A percentile compares a stretch with the other conserved stretches of the same genome.
Evolutionary conservation across 2,797 vertebrate species (phyloP).

Genomic region (Mallotus villosus): DNA sequence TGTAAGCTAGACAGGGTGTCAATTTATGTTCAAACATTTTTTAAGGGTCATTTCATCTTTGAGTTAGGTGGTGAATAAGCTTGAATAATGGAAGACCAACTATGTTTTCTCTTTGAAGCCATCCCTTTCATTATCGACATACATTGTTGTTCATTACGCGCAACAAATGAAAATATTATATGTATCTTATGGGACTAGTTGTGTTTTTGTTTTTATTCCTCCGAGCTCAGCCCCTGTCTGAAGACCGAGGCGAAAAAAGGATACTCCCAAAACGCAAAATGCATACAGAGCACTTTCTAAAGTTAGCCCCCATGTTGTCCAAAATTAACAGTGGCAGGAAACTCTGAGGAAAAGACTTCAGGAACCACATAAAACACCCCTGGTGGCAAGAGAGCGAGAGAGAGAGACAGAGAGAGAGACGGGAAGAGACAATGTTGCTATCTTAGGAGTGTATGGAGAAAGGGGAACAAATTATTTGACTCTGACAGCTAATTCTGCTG

Average conservation of each 20-base stretch:
- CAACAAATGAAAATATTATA: slow-evolving; percentile 34
- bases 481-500: slow-evolving; percentile 67
- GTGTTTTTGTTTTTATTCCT: slow-evolving; percentile 9
- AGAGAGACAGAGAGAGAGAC: slow-evolving; percentile 3
- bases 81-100: slow-evolving; percentile 38
- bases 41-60: slow-evolving; percentile 4
- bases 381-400: slow-evolving; percentile 6
- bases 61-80: slow-evolving; percentile 5
- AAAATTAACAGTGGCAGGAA: slow-evolving; percentile 60
- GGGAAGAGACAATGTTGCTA: slow-evolving; percentile 21
- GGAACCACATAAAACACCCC: slow-evolving; percentile 52
- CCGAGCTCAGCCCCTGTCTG: slow-evolving; percentile 18
- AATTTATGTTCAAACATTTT: not conserved
- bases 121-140: slow-evolving; percentile 29
- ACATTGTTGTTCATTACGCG: slow-evolving; percentile 16
- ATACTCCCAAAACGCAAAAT: slow-evolving; percentile 44
- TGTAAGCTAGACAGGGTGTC: not conserved
- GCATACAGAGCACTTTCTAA: slow-evolving; percentile 59
- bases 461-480: slow-evolving; percentile 65
- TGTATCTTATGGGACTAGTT: slow-evolving; percentile 17
- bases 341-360: slow-evolving; percentile 45
- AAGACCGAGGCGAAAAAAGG: slow-evolving; percentile 52
- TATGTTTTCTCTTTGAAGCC: slow-evolving; percentile 38
- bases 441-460: slow-evolving; percentile 16
- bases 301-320: slow-evolving; percentile 54